phyloP scores from a whole-genome alignment of 2,113 vertebrate genomes.

The Ictalurus punctatus region DNA sequence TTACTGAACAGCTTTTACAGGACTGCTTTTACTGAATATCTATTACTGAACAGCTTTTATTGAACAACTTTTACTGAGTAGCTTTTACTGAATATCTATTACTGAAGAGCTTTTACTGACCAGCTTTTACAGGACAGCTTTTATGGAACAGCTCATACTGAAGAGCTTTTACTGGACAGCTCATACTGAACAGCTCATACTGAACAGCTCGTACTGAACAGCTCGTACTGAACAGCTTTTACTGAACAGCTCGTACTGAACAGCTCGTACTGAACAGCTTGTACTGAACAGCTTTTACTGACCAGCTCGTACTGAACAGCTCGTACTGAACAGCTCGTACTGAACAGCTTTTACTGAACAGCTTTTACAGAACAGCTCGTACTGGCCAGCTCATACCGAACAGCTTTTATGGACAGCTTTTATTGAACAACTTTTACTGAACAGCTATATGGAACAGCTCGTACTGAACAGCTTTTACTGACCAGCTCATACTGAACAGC shows the following conservation, averaged over 20 bases:
- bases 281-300: not conserved
- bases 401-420: not conserved
- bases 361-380: not conserved
- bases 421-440: not conserved
- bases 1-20: not conserved
- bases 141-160: not conserved
- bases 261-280: not conserved
- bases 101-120: not conserved
- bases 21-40: not conserved
- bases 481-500: not conserved
- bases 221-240: too few relatives aligned
- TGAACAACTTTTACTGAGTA: not conserved
- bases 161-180: not conserved
- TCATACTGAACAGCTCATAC: not conserved
- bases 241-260: too few relatives aligned
- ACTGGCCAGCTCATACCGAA: not conserved
- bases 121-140: not conserved
- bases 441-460: not conserved
- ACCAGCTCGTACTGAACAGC: not conserved
- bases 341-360: not conserved
- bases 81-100: not conserved
- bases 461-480: not conserved
- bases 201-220: not conserved
- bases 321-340: not conserved
- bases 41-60: not conserved